phyloP scores from a whole-genome alignment of 2,797 vertebrate genomes.

The Cyclura pinguis region DNA sequence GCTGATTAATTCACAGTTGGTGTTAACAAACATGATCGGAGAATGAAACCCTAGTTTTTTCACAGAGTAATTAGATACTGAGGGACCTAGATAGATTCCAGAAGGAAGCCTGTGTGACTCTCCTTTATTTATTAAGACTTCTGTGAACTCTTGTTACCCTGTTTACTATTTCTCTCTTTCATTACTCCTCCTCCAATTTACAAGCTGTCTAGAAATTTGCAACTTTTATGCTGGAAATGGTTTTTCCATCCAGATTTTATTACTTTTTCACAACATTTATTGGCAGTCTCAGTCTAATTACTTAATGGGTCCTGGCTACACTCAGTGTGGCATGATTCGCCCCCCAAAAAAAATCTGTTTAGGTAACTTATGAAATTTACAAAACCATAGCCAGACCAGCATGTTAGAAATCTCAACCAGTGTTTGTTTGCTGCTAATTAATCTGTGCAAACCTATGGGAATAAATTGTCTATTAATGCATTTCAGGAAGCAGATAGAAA shows the following conservation, averaged over 20 bases:
- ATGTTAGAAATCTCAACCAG: slow-evolving; percentile 65
- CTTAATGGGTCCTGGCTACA: slow-evolving; percentile 66
- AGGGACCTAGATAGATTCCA: slow-evolving; percentile 74
- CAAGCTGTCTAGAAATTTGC: slow-evolving; percentile 73
- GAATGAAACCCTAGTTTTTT: slow-evolving; percentile 66
- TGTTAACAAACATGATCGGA: slow-evolving; percentile 64
- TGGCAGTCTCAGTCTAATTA: slow-evolving; percentile 65
- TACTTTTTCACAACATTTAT: slow-evolving; percentile 70
- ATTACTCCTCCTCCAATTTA: slow-evolving; percentile 70
- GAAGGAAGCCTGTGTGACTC: slow-evolving; percentile 77
- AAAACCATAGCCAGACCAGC: slow-evolving; percentile 76
- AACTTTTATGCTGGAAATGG: slow-evolving; percentile 67
- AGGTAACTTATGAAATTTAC: slow-evolving; percentile 83
- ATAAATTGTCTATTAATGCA: slow-evolving; percentile 77
- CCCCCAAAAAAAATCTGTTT: slow-evolving; percentile 62
- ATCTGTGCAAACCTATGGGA: slow-evolving; percentile 78
- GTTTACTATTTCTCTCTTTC: slow-evolving; percentile 68
- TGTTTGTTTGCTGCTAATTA: slow-evolving; percentile 85
- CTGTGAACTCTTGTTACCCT: slow-evolving; percentile 74
- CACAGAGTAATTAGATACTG: slow-evolving; percentile 81
- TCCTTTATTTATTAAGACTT: slow-evolving; percentile 79
- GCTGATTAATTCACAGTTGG: slow-evolving; percentile 62
- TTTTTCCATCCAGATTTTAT: slow-evolving; percentile 70
- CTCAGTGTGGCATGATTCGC: slow-evolving; percentile 47
- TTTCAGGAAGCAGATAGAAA: slow-evolving; percentile 79